These are phyloP conservation scores for Galeopterus variegatus DNA, from an alignment of 2,113 vertebrate species.

Conservation along the genomic window DNA sequence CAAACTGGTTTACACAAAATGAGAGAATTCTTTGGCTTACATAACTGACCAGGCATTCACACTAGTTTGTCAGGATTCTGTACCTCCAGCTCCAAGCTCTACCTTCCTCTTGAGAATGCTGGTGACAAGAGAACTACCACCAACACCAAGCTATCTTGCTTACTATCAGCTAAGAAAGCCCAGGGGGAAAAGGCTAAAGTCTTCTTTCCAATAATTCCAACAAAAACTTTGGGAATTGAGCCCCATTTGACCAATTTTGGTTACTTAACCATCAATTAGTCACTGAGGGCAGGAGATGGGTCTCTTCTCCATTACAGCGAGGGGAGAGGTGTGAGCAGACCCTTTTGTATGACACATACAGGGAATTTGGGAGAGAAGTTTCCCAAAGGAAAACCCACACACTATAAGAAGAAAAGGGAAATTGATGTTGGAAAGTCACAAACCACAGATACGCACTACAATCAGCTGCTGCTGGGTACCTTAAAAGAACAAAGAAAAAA, in stretches of 20 bases:
- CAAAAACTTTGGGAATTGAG: background rate
- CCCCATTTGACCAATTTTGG: background rate
- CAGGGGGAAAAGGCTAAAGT: accelerated
- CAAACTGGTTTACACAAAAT: background rate
- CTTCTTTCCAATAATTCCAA: constrained; percentile 16
- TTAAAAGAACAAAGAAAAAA: constrained; percentile 15
- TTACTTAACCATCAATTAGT: background rate
- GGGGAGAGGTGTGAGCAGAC: background rate
- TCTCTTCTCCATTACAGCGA: background rate
- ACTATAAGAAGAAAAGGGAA: background rate
- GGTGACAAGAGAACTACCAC: background rate
- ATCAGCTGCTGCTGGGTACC: background rate
- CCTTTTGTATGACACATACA: background rate
- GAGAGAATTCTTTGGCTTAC: background rate
- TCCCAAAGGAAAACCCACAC: background rate
- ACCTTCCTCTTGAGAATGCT: background rate
- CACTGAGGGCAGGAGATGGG: background rate
- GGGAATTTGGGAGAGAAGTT: background rate
- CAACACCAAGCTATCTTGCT: background rate
- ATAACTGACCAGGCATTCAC: background rate
- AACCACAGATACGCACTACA: background rate
- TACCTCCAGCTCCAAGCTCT: background rate
- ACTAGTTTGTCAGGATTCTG: background rate
- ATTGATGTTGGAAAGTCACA: background rate
- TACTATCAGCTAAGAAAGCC: background rate